Conservation (phyloP, 2,888 invertebrate species). For the Hyposoter dolosus region DNA sequence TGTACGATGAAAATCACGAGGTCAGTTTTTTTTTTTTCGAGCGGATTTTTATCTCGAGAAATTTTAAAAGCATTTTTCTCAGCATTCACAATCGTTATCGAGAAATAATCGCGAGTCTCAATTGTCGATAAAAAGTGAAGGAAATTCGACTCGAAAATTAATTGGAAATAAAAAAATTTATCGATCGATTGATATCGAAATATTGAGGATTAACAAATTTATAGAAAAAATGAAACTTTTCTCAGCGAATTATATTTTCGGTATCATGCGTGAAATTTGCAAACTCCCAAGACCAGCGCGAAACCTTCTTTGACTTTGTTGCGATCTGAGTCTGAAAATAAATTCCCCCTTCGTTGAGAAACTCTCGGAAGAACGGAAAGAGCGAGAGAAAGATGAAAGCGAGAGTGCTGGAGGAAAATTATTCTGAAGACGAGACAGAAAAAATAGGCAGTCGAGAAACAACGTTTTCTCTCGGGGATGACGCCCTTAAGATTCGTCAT, state of each 20-base stretch:
- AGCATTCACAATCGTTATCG: neutral
- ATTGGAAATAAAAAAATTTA: neutral
- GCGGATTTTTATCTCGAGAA: slow-evolving; percentile 8
- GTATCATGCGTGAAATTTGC: slow-evolving; percentile 12
- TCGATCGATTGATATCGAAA: neutral
- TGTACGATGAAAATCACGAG: slow-evolving; percentile 49
- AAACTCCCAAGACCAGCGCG: slow-evolving; percentile 14
- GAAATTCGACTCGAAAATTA: neutral
- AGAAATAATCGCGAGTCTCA: neutral
- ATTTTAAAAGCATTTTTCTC: neutral
- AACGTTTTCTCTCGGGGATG: slow-evolving; percentile 34
- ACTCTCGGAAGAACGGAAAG: neutral
- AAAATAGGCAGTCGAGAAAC: slow-evolving; percentile 29
- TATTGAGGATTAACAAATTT: neutral
- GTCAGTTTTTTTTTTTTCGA: slow-evolving; percentile 40
- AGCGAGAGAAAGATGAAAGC: slow-evolving; percentile 37
- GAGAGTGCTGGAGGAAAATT: slow-evolving; percentile 18
- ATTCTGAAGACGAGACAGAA: slow-evolving; percentile 7
- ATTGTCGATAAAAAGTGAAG: neutral
- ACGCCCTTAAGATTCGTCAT: slow-evolving; percentile 46
- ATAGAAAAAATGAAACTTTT: neutral
- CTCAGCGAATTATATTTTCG: neutral
- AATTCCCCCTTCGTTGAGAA: slow-evolving; percentile 32
- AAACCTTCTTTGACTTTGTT: slow-evolving; percentile 37
- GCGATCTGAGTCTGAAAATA: slow-evolving; percentile 62